A percentile compares a stretch with the other conserved stretches of the same genome.
These are phyloP conservation scores for Spheniscus humboldti DNA, from an alignment of 2,797 vertebrate species.

Conservation along the genomic window DNA sequence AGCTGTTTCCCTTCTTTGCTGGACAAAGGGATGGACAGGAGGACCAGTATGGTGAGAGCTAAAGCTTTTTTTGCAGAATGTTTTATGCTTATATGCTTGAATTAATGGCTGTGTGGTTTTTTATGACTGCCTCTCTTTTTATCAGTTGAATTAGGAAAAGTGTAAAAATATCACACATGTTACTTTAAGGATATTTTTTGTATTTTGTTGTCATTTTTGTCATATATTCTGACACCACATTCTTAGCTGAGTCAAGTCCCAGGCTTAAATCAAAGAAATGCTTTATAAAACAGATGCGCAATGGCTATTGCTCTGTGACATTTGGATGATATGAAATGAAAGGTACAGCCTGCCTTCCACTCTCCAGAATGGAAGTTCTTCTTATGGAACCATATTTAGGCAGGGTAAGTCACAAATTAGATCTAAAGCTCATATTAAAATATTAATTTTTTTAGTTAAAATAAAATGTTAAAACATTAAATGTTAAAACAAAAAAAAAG, in stretches of 20 bases:
- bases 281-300: not conserved
- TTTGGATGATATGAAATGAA: not conserved
- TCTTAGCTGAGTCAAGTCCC: not conserved
- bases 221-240: not conserved
- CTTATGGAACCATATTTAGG: not conserved
- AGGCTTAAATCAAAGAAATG: not conserved
- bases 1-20: not conserved
- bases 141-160: not conserved
- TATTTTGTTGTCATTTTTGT: not conserved
- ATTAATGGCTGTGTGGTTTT: not conserved
- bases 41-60: not conserved
- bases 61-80: not conserved
- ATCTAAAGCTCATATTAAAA: not conserved
- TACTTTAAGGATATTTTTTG: not conserved
- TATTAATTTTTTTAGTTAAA: not conserved
- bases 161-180: not conserved
- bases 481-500: not conserved
- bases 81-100: not conserved
- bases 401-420: not conserved
- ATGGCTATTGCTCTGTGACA: not conserved
- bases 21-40: not conserved
- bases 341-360: not conserved
- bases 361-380: not conserved
- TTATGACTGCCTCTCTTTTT: not conserved
- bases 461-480: not conserved